Base-by-base conservation (phyloP, 1,140 invertebrate species). In the Lamellibrachia luymesi region DNA sequence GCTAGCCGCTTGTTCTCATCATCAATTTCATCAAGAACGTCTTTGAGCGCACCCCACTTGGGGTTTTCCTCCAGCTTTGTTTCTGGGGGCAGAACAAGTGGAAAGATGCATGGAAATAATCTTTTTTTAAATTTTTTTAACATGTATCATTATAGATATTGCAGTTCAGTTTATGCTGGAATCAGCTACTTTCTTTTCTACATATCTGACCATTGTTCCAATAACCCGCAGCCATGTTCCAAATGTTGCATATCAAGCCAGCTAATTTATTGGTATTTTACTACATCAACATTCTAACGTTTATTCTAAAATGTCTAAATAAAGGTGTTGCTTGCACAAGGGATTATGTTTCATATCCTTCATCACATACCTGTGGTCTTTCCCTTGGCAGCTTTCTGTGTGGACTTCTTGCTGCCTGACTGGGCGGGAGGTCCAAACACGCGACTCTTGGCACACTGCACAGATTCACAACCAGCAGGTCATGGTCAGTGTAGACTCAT, bases 21-120 rank as follows among this genome's bases (percentile, higher is more conserved):
- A 10, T 94, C 92, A 90, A 96, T 96, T 94, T 96, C 96, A 38
- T 95, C 94, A 93, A 96, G 92, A n/a, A 96, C 94, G 64, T 96
- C 95, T 52, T 92, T 93, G 91, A 96, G 93, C 27, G 97, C 97
- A 94, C 97, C 96, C 98, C 99, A 99, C 96, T 99, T 99, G 17
- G 98, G 98, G 96, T 97, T 98, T 49, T 97, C 96, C 97, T 99
- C 98, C 80, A 98, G 97, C 92, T 97, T 64, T 22, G 64, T 8
- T 2, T 80, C 64, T 80, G 64, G 25, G 17, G 52, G 25, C 64
- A 17, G 17, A 6, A 80, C 5, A 10, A n/a, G 91, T 50, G 25
- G 27, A 56, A 91, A 6, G n/a, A 50, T 38, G 38, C 38, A 38
- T 38, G 38, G 38, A 38, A 38, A 38, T 38, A 38, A 38, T 38